Evolutionary conservation across 2,113 vertebrate species (phyloP).

Genomic region (Xyliphius kryptos): DNA sequence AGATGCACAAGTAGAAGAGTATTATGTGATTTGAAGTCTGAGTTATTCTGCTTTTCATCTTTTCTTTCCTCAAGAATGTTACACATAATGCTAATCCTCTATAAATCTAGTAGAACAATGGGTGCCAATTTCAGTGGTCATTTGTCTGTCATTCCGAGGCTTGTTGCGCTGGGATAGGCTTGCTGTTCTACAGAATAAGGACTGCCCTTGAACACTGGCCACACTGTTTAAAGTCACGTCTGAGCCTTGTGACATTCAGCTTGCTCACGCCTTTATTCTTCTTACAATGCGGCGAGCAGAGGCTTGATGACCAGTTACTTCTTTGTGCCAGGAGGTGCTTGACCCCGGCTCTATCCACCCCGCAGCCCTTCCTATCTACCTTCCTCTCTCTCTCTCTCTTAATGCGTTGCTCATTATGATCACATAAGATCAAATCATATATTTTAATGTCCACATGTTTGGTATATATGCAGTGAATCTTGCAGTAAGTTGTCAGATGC

Average conservation of each 20-base stretch:
- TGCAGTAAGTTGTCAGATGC: background rate
- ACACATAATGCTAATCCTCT: conserved; percentile 15
- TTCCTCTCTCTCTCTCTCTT: conserved; percentile 7
- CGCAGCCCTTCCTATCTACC: conserved; percentile 24
- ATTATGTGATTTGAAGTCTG: too few relatives aligned
- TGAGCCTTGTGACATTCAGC: conserved; percentile 42
- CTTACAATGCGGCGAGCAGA: conserved; percentile 27
- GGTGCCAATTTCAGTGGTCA: conserved; percentile 15
- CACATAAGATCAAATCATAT: background rate
- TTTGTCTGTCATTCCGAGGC: conserved; percentile 25
- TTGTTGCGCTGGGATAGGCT: conserved; percentile 26
- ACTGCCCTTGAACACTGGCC: conserved; percentile 34
- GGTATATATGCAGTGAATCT: too few relatives aligned
- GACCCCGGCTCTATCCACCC: conserved; percentile 31
- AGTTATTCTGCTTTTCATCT: too few relatives aligned
- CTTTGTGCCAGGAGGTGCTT: conserved; percentile 38
- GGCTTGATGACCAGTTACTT: conserved; percentile 37
- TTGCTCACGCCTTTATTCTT: conserved; percentile 38
- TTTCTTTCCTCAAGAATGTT: background rate
- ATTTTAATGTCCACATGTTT: too few relatives aligned
- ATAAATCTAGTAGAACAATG: conserved; percentile 14
- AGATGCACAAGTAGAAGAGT: too few relatives aligned
- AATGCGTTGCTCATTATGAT: background rate
- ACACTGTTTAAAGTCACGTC: conserved; percentile 37
- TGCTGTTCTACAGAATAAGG: conserved; percentile 27